phyloP scores from a whole-genome alignment of 1,140 invertebrate species.

The Neodiprion fabricii region DNA sequence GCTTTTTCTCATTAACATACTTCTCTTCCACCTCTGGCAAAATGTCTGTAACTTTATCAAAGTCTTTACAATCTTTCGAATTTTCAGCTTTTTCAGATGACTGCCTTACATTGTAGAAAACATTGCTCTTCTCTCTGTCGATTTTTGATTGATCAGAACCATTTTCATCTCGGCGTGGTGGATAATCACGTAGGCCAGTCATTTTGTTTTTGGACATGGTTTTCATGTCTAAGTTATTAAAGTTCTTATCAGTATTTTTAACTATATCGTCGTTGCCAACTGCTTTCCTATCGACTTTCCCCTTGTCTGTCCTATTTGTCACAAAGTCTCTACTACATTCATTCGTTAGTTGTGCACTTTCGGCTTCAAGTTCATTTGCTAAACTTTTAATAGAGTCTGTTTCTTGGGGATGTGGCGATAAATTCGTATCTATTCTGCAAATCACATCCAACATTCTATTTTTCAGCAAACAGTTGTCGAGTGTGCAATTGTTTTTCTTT shows the following conservation, averaged over 20 bases:
- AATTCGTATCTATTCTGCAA: not conserved
- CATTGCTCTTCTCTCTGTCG: constrained; percentile 26
- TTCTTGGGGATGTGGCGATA: not conserved
- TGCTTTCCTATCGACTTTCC: constrained; percentile 31
- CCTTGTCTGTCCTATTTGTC: constrained; percentile 35
- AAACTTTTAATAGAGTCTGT: constrained; percentile 8
- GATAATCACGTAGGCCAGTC: constrained; percentile 51
- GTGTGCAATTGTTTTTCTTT: not conserved
- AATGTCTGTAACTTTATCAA: constrained; percentile 30
- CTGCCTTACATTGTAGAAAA: constrained; percentile 25
- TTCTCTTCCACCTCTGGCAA: constrained; percentile 40
- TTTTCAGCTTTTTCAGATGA: constrained; percentile 9
- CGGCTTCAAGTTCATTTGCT: constrained; percentile 35
- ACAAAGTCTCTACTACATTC: constrained; percentile 49
- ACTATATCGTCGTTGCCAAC: constrained; percentile 37
- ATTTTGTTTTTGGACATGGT: constrained; percentile 40
- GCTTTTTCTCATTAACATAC: constrained; percentile 55
- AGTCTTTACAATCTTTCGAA: constrained; percentile 30
- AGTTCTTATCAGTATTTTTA: constrained; percentile 34
- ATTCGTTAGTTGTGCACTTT: constrained; percentile 39
- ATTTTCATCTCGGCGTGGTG: constrained; percentile 49
- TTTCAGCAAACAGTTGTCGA: not conserved
- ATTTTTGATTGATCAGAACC: constrained; percentile 26
- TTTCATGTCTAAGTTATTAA: constrained; percentile 36
- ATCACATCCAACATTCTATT: not conserved